Conservation (phyloP, 2,888 invertebrate genomes). For the Phania funesta region DNA sequence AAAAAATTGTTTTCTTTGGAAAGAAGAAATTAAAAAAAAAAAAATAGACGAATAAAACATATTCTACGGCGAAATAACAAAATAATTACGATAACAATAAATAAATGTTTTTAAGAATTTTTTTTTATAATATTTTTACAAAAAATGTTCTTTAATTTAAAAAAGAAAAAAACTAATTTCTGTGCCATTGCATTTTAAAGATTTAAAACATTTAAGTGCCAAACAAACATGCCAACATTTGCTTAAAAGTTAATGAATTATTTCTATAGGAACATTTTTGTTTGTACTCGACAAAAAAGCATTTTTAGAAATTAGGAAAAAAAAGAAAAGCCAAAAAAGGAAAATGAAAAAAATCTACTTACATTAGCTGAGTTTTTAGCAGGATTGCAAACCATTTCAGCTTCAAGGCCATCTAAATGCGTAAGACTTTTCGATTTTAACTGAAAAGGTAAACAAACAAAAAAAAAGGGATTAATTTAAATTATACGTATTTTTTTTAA, state of each 20-base stretch:
- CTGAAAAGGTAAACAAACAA: constrained; percentile 80
- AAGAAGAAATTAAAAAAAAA: too few species aligned
- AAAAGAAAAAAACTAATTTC: not conserved
- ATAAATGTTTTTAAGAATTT: too few species aligned
- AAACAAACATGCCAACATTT: constrained; percentile 48
- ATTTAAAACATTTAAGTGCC: constrained; percentile 17
- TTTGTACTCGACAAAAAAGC: not conserved
- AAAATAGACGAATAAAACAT: too few species aligned
- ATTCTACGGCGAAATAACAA: too few species aligned
- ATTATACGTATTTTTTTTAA: not conserved
- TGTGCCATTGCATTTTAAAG: not conserved
- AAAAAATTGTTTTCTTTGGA: too few species aligned
- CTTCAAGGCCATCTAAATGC: constrained; percentile 86
- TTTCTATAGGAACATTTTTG: not conserved
- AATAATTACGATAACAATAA: too few species aligned
- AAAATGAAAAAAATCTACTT: constrained; percentile 58
- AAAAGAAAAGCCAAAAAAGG: not conserved
- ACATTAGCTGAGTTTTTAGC: constrained; percentile 67
- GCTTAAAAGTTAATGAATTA: constrained; percentile 23
- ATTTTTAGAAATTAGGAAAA: not conserved
- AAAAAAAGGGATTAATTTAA: not conserved
- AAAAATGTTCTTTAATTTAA: too few species aligned
- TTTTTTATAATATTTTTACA: too few species aligned
- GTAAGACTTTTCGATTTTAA: constrained; percentile 87
- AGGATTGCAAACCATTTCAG: constrained; percentile 78